A percentile compares a stretch with the other conserved stretches of the same genome.
Conservation (phyloP, 2,797 vertebrate species). For the Catamblyrhynchus diadema region DNA sequence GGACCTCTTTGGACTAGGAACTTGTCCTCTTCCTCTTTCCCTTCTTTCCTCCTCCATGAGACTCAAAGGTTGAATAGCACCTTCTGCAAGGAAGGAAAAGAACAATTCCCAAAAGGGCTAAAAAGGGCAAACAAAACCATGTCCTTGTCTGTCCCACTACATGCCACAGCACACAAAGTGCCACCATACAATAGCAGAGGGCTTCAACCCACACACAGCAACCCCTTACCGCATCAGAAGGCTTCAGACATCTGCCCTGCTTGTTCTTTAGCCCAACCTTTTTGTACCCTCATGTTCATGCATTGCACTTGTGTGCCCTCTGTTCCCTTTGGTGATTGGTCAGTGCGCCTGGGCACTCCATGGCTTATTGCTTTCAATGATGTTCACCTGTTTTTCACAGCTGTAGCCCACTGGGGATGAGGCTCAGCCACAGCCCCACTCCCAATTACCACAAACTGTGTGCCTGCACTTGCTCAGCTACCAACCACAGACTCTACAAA, state of each 20-base stretch:
- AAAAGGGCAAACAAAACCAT: neutral
- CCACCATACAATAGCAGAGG: neutral
- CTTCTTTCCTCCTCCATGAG: neutral
- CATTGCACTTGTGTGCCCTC: neutral
- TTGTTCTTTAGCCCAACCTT: neutral
- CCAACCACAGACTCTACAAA: neutral
- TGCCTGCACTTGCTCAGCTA: neutral
- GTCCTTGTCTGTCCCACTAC: too few species aligned
- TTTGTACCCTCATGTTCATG: neutral
- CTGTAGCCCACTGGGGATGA: neutral
- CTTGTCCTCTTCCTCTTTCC: neutral
- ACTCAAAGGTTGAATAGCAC: neutral
- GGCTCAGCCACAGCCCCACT: neutral
- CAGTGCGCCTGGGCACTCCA: neutral
- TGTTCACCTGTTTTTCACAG: accelerated
- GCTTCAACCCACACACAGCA: too few species aligned
- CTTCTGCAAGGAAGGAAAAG: neutral
- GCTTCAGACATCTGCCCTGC: neutral
- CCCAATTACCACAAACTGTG: neutral
- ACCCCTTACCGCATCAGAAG: neutral
- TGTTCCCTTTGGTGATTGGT: neutral
- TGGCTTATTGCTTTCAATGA: neutral
- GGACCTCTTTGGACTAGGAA: neutral
- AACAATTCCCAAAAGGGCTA: neutral
- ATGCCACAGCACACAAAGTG: neutral